These are phyloP conservation scores for Hirtodrosophila cameraria DNA, from an alignment of 2,888 invertebrate genomes.

Conservation along the genomic window DNA sequence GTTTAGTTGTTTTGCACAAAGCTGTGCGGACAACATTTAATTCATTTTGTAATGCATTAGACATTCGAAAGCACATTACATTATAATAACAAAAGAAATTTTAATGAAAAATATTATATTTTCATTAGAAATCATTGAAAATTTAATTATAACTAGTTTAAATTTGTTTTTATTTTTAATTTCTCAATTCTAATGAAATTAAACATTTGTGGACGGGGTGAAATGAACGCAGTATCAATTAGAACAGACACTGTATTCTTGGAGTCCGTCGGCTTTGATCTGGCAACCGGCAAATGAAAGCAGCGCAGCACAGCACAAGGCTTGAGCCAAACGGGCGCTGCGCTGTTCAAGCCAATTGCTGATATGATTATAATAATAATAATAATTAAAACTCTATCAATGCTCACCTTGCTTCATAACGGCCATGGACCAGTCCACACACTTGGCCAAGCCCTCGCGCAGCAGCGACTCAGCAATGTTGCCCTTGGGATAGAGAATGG, in stretches of 20 bases:
- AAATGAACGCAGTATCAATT: constrained; percentile 79
- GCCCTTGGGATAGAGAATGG: constrained; percentile 94
- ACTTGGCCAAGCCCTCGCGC: constrained; percentile 95
- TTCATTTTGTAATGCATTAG: too few relatives aligned
- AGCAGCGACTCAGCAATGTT: constrained; percentile 97
- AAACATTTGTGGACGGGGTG: constrained; percentile 81
- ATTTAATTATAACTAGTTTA: too few relatives aligned
- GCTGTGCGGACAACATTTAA: too few relatives aligned
- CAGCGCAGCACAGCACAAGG: constrained; percentile 55
- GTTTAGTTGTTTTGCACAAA: too few relatives aligned
- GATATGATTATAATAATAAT: neutral
- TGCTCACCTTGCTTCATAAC: constrained; percentile 88
- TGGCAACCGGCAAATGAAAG: constrained; percentile 62
- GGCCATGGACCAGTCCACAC: constrained; percentile 96
- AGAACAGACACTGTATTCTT: constrained; percentile 76
- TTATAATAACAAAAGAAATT: too few relatives aligned
- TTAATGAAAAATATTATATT: too few relatives aligned
- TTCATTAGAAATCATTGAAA: too few relatives aligned
- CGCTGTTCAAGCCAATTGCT: constrained; percentile 49
- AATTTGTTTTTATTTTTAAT: too few relatives aligned
- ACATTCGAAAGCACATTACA: too few relatives aligned
- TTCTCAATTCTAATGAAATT: too few relatives aligned
- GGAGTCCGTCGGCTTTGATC: constrained; percentile 80
- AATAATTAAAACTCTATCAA: too few relatives aligned
- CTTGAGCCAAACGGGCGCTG: constrained; percentile 52